Conservation (phyloP, 2,797 vertebrate genomes). For the Crocodylus rhombifer region DNA sequence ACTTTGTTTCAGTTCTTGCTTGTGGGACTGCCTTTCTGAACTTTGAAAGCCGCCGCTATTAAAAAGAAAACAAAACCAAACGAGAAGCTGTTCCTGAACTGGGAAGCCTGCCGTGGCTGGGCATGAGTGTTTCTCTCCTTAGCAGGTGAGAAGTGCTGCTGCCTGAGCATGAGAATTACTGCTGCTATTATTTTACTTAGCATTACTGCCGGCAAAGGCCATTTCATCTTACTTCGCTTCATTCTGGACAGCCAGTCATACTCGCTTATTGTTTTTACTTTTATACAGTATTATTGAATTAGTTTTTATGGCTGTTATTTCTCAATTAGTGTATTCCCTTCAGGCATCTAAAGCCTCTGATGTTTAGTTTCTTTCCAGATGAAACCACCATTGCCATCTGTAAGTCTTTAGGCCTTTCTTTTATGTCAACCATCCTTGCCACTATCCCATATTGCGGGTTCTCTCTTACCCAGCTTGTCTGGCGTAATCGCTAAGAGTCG, state of each 20-base stretch:
- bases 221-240: conserved; percentile 67
- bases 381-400: conserved; percentile 19
- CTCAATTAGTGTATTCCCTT: conserved; percentile 65
- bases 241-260: conserved; percentile 66
- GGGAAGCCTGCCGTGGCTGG: not conserved
- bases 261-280: conserved; percentile 67
- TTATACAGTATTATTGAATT: conserved; percentile 61
- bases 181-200: not conserved
- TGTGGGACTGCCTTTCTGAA: not conserved
- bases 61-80: not conserved
- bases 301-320: conserved; percentile 72
- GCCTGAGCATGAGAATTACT: not conserved
- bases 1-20: not conserved
- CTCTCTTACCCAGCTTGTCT: not conserved
- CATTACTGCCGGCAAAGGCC: not conserved
- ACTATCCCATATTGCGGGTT: accelerated
- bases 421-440: not conserved
- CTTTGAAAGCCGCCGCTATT: not conserved
- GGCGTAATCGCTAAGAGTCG: not conserved
- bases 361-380: conserved; percentile 35
- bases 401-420: not conserved
- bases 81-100: not conserved
- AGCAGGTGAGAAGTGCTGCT: not conserved
- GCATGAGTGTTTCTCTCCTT: not conserved
- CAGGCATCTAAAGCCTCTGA: conserved; percentile 33